Base-by-base conservation (phyloP, 2,113 vertebrate genomes). In the Oreotrochilus melanogaster region DNA sequence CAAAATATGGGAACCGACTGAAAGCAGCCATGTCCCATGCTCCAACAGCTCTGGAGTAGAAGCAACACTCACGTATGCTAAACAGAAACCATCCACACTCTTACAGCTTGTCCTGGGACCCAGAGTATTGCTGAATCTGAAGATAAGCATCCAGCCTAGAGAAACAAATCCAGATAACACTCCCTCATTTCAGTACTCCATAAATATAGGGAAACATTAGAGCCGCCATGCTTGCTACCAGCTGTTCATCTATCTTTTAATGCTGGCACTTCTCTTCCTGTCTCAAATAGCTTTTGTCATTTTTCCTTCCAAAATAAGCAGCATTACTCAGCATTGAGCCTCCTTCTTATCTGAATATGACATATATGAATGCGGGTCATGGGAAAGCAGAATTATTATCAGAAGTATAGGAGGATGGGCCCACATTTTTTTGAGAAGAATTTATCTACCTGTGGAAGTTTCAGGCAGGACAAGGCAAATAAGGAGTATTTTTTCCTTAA, bases 1-100 rank as follows among this genome's bases (percentile, higher is more conserved):
- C 88, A 87, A 94, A 96, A 96, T 91, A 96, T 2, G n/a, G 82
- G 92, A 96, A 86, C 91, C 95, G 94, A 69, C 95, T 97, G 95
- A 78, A 65, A 93, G 86, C 76, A 6, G 56, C 75, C 30, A 2
- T 80, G 51, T 72, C 91, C 84, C 74, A 6, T 1, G 2, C 80
- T 74, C 53, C 81, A 78, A 35, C 69, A 33, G 69, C 90, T 69
- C 84, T 31, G 11, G 22, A 53, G 43, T 37, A 1, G 37, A 30
- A 86, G 47, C 28, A 39, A 9, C 56, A 3, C 28, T 57, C n/a
- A 5, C 43, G 70, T 17, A 30, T 6, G 50, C 64, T 62, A 3
- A 92, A 80, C 86, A 88, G 81, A 89, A 57, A n/a, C 16, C 30
- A 35, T 14, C 35, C 14, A 4, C 57, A 37, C 42, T 57, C 61